Evolutionary conservation across 1,140 invertebrate species (phyloP).

Genomic region (Hestina assimilis): DNA sequence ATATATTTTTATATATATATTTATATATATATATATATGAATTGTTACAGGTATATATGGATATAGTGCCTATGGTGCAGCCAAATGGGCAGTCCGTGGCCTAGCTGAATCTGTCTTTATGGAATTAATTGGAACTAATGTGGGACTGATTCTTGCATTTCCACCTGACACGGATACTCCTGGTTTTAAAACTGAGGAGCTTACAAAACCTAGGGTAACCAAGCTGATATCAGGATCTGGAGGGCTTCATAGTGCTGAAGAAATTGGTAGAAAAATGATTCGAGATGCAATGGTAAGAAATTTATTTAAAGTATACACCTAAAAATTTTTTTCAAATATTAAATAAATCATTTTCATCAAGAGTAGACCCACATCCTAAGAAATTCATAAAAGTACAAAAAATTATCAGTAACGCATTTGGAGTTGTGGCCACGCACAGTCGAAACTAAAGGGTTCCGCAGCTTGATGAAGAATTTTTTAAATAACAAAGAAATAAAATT

Average conservation of each 20-base stretch:
- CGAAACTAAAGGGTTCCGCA: no score
- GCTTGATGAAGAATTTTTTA: not conserved
- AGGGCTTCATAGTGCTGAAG: conserved; percentile 87
- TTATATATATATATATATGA: conserved; percentile 5
- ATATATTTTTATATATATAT: not conserved
- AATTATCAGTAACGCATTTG: no score
- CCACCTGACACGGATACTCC: conserved; percentile 99
- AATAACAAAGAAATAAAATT: no score
- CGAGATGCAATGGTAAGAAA: conserved; percentile 87
- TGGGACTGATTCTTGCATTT: conserved; percentile 91
- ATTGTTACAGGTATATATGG: conserved; percentile 86
- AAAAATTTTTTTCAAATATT: no score
- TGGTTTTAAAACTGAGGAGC: conserved; percentile 92
- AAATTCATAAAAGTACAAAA: no score
- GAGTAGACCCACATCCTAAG: no score
- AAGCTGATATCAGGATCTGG: conserved; percentile 90
- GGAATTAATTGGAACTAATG: conserved; percentile 91
- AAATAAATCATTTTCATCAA: no score
- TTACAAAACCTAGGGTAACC: conserved; percentile 93
- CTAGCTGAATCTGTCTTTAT: conserved; percentile 95
- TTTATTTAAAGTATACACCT: no score
- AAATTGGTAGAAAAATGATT: conserved; percentile 89
- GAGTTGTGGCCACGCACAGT: no score
- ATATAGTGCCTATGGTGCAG: conserved; percentile 92
- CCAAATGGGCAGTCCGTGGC: conserved; percentile 97